A percentile compares a stretch with the other conserved stretches of the same genome.
Conservation (phyloP, 2,888 invertebrate species). For the Leptinotarsa haldemani region DNA sequence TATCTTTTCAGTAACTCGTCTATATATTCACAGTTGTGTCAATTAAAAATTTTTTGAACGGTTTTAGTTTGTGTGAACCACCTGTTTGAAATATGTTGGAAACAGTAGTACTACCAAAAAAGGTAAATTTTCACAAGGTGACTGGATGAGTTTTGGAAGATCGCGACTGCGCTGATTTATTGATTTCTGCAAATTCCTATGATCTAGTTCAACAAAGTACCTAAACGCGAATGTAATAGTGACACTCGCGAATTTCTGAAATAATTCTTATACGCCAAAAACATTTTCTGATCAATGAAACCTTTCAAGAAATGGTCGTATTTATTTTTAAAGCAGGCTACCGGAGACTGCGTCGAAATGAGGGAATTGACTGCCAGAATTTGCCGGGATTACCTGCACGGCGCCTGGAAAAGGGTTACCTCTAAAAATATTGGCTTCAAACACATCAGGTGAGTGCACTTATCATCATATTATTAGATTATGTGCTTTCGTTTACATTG, state of each 20-base stretch:
- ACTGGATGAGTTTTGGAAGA: slow-evolving; percentile 27
- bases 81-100: slow-evolving; percentile 38
- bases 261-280: background rate
- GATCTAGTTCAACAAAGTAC: background rate
- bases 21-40: background rate
- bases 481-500: background rate
- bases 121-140: slow-evolving; percentile 37
- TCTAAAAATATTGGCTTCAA: slow-evolving; percentile 82
- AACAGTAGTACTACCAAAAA: slow-evolving; percentile 39
- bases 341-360: slow-evolving; percentile 79
- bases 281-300: slow-evolving; percentile 10
- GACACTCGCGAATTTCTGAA: background rate
- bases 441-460: slow-evolving; percentile 80
- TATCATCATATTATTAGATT: background rate
- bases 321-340: slow-evolving; percentile 69
- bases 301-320: slow-evolving; percentile 46
- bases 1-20: background rate
- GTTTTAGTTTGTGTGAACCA: background rate
- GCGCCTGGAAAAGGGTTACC: slow-evolving; percentile 88
- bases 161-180: slow-evolving; percentile 50
- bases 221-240: background rate
- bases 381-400: slow-evolving; percentile 89
- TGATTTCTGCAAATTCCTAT: slow-evolving; percentile 36
- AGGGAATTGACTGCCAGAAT: slow-evolving; percentile 85
- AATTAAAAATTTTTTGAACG: background rate